Percentiles rank a stretch among this genome's conserved stretches.
Conservation (phyloP, 2,888 invertebrate genomes). For the Leptinotarsa haldemani region DNA sequence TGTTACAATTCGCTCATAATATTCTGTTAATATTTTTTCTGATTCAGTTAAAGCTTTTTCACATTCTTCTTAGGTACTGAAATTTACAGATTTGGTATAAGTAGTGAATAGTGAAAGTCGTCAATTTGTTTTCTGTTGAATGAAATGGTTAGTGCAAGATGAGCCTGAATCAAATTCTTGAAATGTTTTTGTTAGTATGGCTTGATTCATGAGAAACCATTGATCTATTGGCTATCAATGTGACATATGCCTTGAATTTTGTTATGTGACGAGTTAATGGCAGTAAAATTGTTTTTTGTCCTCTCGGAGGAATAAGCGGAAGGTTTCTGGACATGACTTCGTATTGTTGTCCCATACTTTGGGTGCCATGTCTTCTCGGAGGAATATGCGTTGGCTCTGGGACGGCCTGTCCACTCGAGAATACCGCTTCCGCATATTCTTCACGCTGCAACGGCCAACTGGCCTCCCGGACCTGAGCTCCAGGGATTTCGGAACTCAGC, state of each 20-base stretch:
- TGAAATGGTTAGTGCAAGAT: slow-evolving; percentile 44
- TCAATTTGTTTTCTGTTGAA: slow-evolving; percentile 50
- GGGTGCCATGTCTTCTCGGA: no score
- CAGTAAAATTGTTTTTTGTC: slow-evolving; percentile 41
- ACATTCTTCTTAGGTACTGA: slow-evolving; percentile 40
- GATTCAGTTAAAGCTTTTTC: slow-evolving; percentile 39
- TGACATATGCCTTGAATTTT: slow-evolving; percentile 43
- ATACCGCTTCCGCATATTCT: no score
- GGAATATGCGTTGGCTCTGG: no score
- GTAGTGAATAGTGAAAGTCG: slow-evolving; percentile 49
- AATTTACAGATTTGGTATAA: slow-evolving; percentile 26
- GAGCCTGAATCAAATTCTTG: slow-evolving; percentile 44
- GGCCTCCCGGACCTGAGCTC: no score
- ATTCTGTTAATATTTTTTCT: slow-evolving; percentile 45
- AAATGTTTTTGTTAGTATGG: slow-evolving; percentile 31
- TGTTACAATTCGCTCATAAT: slow-evolving; percentile 42
- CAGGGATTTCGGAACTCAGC: no score
- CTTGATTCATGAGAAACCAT: slow-evolving; percentile 32
- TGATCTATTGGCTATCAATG: slow-evolving; percentile 35
- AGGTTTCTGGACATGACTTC: no score
- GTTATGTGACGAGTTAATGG: slow-evolving; percentile 48
- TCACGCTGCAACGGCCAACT: no score
- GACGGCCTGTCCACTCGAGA: no score
- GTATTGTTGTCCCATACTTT: no score
- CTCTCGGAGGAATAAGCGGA: no score